These are phyloP conservation scores for Dinocampus coccinellae DNA, from an alignment of 2,888 invertebrate species.

Conservation along the genomic window DNA sequence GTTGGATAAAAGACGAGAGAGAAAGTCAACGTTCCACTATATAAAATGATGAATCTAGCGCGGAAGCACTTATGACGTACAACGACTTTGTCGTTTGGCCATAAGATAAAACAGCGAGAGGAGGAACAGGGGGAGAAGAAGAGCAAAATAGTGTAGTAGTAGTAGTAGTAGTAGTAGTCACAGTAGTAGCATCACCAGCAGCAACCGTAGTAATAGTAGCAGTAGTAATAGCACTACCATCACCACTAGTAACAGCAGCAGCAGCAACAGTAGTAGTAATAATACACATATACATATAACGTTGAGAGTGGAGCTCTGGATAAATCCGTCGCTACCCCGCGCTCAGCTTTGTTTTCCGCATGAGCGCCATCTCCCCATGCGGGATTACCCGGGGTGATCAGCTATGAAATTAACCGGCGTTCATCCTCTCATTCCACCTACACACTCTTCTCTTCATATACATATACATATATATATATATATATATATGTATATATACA, in stretches of 20 bases:
- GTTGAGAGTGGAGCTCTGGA: conserved; percentile 34
- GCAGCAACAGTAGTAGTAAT: background rate
- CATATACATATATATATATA: background rate
- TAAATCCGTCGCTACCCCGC: conserved; percentile 43
- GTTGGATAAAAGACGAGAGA: conserved; percentile 45
- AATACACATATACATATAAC: conserved; percentile 20
- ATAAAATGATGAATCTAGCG: conserved; percentile 68
- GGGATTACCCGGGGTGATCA: conserved; percentile 69
- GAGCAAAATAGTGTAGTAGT: conserved; percentile 8
- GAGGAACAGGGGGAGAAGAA: no score
- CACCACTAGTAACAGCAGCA: no score
- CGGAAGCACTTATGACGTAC: conserved; percentile 69
- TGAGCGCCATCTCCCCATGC: conserved; percentile 61
- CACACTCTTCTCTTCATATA: conserved; percentile 23
- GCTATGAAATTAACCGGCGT: conserved; percentile 69
- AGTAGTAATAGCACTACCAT: background rate
- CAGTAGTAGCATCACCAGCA: background rate
- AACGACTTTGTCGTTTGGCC: conserved; percentile 45
- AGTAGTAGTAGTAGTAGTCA: background rate
- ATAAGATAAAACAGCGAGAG: conserved; percentile 35
- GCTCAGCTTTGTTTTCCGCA: conserved; percentile 69
- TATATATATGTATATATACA: background rate
- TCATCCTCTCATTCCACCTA: conserved; percentile 42
- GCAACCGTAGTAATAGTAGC: background rate
- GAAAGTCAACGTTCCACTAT: conserved; percentile 40